Percentiles rank a stretch among this genome's conserved stretches.
These are phyloP conservation scores for Chironomus tentans DNA, from an alignment of 2,888 invertebrate genomes.

Conservation along the genomic window DNA sequence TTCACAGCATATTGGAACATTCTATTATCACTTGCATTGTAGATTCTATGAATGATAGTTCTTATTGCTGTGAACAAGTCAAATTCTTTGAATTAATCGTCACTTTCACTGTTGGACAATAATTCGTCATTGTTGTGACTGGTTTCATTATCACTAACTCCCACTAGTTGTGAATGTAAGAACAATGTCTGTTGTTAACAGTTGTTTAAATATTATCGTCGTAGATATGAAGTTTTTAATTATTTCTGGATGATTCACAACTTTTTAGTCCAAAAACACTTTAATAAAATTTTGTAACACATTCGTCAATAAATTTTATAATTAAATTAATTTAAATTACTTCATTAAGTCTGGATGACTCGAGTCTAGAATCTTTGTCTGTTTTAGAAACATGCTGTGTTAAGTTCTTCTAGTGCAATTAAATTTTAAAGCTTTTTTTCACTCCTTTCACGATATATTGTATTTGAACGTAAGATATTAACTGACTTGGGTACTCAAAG, in stretches of 20 bases:
- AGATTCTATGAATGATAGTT: too few relatives aligned
- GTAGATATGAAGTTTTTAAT: too few relatives aligned
- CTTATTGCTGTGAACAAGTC: too few relatives aligned
- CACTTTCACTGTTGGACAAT: too few relatives aligned
- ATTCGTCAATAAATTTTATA: background rate
- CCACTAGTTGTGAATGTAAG: too few relatives aligned
- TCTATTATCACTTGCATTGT: too few relatives aligned
- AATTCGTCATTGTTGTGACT: too few relatives aligned
- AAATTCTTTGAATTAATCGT: too few relatives aligned
- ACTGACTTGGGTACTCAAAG: slow-evolving; percentile 1
- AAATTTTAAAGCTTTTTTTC: background rate
- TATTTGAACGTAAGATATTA: background rate
- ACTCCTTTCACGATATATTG: background rate
- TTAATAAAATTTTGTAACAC: background rate
- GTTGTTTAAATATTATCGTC: background rate
- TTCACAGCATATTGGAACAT: too few relatives aligned
- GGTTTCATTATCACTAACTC: too few relatives aligned
- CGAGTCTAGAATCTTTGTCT: slow-evolving; percentile 1
- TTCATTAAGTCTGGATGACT: slow-evolving; percentile 20
- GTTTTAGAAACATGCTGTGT: slow-evolving; percentile 5
- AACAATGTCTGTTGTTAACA: background rate
- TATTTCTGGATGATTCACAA: too few relatives aligned
- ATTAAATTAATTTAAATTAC: background rate
- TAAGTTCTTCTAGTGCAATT: background rate
- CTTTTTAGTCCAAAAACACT: background rate